Evolutionary conservation across 2,888 invertebrate genomes (phyloP), one percentile per base, ranked within the genome.

Genomic region (Sinelater perroti): DNA sequence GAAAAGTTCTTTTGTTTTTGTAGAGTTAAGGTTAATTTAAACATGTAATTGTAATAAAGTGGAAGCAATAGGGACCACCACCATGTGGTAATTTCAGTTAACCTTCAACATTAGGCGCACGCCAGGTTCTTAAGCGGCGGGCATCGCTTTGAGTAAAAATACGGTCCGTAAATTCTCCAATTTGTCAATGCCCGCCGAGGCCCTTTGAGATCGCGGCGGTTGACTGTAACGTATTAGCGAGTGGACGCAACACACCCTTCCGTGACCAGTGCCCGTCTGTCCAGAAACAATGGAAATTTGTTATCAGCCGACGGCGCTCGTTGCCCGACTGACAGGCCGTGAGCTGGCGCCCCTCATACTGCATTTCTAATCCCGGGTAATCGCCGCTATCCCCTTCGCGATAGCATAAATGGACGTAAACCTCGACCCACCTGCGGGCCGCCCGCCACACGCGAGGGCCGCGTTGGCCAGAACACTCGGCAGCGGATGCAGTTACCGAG

Each of bases 191-290:
- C 42, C 40, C 30, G 10, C 20, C 18, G 31, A 52, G 44, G 21
- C 30, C 33, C 52, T 31, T 40, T 11, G 52, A 52, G 52, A 52
- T 42, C 40, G 55, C 14, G 24, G 44, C 20, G 38, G 38, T 55
- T 55, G 55, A 55, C 47, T 28, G 55, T 55, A 55, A 55, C 38
- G 46, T 55, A 55, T 55, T 46, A 47, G 55, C 30, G 30, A 47
- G 55, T 40, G 46, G 55, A 35, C 40, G 46, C 18, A 52, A 36
- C 55, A 55, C 55, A 47, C 55, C 55, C 55, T 55, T 55, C 40
- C 55, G 55, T 55, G 55, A 55, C 55, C 38, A 47, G 40, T 31
- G 38, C 13, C 46, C 18, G 55, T 55, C 55, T 46, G 40, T 55
- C 38, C 40, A 36, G 20, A 55, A 55, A 50, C 55, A 47, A 55